These are phyloP conservation scores for Macrobrachium rosenbergii DNA, from an alignment of 1,140 invertebrate genomes.

Conservation along the genomic window DNA sequence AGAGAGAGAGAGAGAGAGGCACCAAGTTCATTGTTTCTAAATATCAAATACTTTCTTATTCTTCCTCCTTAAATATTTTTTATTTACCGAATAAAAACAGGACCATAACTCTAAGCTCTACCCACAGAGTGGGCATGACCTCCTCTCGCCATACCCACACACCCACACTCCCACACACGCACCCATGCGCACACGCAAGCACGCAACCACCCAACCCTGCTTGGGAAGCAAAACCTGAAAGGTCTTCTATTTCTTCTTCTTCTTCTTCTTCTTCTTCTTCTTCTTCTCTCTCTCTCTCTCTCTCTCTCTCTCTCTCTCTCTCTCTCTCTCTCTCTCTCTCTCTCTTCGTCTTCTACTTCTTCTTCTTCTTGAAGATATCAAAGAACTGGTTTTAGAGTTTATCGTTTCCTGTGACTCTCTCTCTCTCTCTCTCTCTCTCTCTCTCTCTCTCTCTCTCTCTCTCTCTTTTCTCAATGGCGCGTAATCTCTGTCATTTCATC, in stretches of 20 bases:
- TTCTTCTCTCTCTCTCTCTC: background rate
- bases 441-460: background rate
- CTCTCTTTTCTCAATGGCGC: background rate
- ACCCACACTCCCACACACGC: too few relatives aligned
- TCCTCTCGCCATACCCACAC: too few relatives aligned
- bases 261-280: background rate
- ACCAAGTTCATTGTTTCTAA: background rate
- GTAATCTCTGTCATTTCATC: background rate
- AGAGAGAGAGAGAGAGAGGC: constrained; percentile 13
- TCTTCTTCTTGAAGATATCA: background rate
- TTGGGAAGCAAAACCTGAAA: too few relatives aligned
- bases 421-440: constrained; percentile 3
- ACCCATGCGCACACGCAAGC: too few relatives aligned
- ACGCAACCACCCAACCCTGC: too few relatives aligned
- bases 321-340: background rate
- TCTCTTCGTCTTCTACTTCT: background rate
- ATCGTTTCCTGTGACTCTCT: background rate
- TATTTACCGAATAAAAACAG: too few relatives aligned
- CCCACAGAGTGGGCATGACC: too few relatives aligned
- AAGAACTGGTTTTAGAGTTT: background rate
- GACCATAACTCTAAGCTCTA: too few relatives aligned
- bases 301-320: constrained; percentile 6
- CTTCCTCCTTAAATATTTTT: too few relatives aligned
- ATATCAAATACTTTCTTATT: background rate
- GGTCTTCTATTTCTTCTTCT: too few relatives aligned